Percentiles rank a stretch among this genome's conserved stretches.
Conservation (phyloP, 2,888 invertebrate species). For the Harmothoe impar region DNA sequence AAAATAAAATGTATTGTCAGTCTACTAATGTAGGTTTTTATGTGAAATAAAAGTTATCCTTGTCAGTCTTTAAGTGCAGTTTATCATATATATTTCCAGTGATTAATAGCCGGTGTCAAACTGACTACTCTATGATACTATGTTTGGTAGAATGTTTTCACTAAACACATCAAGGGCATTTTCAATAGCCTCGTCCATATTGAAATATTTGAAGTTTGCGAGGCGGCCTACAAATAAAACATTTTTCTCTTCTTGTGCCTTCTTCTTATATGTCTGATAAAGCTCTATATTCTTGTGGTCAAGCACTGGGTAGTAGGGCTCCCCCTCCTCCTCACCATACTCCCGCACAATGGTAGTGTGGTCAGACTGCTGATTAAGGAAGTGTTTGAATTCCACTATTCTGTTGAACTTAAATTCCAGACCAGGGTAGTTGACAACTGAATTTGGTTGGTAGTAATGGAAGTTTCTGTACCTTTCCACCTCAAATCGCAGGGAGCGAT, state of each 20-base stretch:
- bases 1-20: too few species aligned
- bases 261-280: neutral
- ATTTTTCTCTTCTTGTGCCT: neutral
- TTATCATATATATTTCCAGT: too few species aligned
- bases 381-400: slow-evolving; percentile 15
- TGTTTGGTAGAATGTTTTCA: too few species aligned
- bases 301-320: slow-evolving; percentile 24
- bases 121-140: too few species aligned
- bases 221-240: slow-evolving; percentile 6
- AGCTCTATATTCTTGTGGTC: neutral
- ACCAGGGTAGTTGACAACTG: slow-evolving; percentile 31
- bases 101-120: too few species aligned
- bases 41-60: too few species aligned
- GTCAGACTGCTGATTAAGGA: neutral
- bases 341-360: neutral
- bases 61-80: too few species aligned
- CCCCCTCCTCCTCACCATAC: neutral
- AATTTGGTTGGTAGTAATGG: neutral
- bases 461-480: neutral
- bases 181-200: slow-evolving; percentile 18
- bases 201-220: slow-evolving; percentile 33
- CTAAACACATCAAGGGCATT: neutral
- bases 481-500: neutral
- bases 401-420: neutral
- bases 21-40: too few species aligned